Evolutionary conservation across 1,140 invertebrate genomes (phyloP).

Genomic region (Lethrus apterus): DNA sequence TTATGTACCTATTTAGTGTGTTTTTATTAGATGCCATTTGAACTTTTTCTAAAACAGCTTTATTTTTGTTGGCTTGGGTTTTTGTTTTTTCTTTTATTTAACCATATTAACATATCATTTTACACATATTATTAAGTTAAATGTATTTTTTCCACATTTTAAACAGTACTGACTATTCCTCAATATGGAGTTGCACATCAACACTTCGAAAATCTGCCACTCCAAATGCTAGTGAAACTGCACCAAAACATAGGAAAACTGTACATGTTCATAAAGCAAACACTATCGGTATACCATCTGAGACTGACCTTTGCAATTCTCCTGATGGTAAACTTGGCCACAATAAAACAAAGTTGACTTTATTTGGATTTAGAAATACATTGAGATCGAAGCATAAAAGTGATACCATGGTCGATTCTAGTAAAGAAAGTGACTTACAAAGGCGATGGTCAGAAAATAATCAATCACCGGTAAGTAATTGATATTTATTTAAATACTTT

Average conservation of each 20-base stretch:
- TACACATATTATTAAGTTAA: slow-evolving; percentile 35
- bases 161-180: slow-evolving; percentile 20
- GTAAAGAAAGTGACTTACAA: slow-evolving; percentile 30
- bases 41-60: slow-evolving; percentile 6
- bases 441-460: slow-evolving; percentile 37
- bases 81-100: slow-evolving; percentile 32
- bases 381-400: slow-evolving; percentile 37
- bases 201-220: slow-evolving; percentile 34
- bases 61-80: slow-evolving; percentile 42
- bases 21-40: too few relatives aligned
- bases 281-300: slow-evolving; percentile 49
- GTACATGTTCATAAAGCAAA: slow-evolving; percentile 48
- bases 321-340: slow-evolving; percentile 18
- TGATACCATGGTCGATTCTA: slow-evolving; percentile 28
- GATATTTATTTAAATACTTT: not conserved
- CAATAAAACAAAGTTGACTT: slow-evolving; percentile 26
- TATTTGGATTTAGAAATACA: slow-evolving; percentile 35
- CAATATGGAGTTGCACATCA: slow-evolving; percentile 25
- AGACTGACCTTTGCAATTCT: slow-evolving; percentile 30
- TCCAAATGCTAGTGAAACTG: slow-evolving; percentile 23
- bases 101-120: slow-evolving; percentile 13
- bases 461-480: slow-evolving; percentile 33
- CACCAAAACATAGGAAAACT: slow-evolving; percentile 33
- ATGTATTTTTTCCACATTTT: slow-evolving; percentile 25
- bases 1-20: not conserved